Evolutionary conservation across 2,797 vertebrate species (phyloP), one percentile per base, ranked within the genome.

Genomic region (Acropternis orthonyx): DNA sequence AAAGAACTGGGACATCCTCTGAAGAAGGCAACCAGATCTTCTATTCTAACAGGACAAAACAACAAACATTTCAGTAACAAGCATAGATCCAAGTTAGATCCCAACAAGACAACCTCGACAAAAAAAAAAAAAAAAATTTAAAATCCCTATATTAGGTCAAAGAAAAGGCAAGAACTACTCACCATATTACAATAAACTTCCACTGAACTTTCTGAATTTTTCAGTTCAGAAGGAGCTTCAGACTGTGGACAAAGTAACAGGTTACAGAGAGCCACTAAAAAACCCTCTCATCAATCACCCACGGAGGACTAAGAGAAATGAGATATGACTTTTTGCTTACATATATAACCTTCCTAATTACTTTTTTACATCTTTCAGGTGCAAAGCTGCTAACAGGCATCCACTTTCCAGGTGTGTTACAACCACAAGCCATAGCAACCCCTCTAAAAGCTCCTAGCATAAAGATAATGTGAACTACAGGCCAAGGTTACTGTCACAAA

Each of bases 281-380:
- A 79, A 4, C 4, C 1, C 13, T 23, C n/a, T 79, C 30, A 44
- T 36, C 39, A 30, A 1, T 7, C 22, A 65, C 8, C 3, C 34
- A 18, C 2, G 15, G 6, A 80, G 2, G 1, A 3, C 14, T 20
- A 71, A 82, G 5, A 78, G 1, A 77, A 92, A 32, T 3, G 0
- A 18, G 4, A 34, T 2, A 10, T 36, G 2, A 0, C 32, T 78
- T 4, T 9, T 34, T 16, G 21, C 4, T 68, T 43, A 10, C 3
- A 34, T 48, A 24, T 48, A 61, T 46, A 61, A 52, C 21, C 12
- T 73, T 76, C 18, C 30, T 68, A 51, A 90, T 86, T 72, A 49
- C 14, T 75, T 4, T 17, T 76, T 73, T 74, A 59, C 12, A 81
- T 22, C 12, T 75, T 74, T 43, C 52, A 81, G 43, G 7, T 91